Conservation (phyloP, 2,113 vertebrate species). For the Limanda limanda region DNA sequence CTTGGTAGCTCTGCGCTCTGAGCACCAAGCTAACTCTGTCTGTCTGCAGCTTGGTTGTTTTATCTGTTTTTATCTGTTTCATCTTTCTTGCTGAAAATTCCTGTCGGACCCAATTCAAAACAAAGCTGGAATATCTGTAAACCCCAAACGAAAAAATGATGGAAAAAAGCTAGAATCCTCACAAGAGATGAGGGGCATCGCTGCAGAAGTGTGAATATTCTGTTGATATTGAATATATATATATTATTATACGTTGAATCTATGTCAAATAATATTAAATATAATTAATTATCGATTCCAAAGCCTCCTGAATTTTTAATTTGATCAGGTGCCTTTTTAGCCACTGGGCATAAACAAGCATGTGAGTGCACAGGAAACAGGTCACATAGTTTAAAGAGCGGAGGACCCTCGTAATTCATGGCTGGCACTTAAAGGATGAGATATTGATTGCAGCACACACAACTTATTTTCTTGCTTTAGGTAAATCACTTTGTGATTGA, state of each 20-base stretch:
- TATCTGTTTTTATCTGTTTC: not conserved
- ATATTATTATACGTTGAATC: not conserved
- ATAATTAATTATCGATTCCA: not conserved
- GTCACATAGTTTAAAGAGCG: slow-evolving; percentile 21
- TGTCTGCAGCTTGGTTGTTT: not conserved
- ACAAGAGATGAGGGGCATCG: not conserved
- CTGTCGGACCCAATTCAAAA: not conserved
- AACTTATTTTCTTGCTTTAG: slow-evolving; percentile 65
- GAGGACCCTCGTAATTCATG: slow-evolving; percentile 50
- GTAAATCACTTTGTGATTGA: slow-evolving; percentile 72
- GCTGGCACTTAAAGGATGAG: slow-evolving; percentile 76
- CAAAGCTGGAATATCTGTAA: not conserved
- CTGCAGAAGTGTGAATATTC: not conserved
- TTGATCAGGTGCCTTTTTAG: not conserved
- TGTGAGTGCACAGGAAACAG: not conserved
- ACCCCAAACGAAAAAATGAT: not conserved
- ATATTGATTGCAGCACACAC: slow-evolving; percentile 66
- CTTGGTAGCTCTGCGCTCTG: too few relatives aligned
- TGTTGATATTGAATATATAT: not conserved
- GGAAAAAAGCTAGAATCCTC: not conserved
- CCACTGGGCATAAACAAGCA: not conserved
- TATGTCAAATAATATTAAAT: not conserved
- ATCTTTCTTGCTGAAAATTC: not conserved
- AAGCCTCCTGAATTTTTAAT: not conserved
- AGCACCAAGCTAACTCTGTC: too few relatives aligned